Conservation (phyloP, 2,888 invertebrate genomes). For the Mythimna ferrago region DNA sequence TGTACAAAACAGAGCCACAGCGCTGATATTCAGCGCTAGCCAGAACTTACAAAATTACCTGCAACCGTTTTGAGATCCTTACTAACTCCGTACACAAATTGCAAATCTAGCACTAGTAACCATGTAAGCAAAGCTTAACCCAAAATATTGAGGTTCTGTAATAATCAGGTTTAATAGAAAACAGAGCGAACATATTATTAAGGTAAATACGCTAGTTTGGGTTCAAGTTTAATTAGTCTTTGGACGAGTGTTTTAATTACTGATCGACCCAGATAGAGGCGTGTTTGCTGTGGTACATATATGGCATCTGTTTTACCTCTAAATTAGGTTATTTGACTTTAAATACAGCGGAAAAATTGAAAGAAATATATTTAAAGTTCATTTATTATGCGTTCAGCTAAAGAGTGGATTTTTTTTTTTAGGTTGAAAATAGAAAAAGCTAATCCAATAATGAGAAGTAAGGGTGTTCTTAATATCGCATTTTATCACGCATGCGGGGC, state of each 20-base stretch:
- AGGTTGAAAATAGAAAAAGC: too few relatives aligned
- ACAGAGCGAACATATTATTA: not conserved
- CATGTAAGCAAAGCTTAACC: constrained; percentile 8
- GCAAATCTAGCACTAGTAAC: constrained; percentile 8
- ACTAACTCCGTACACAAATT: constrained; percentile 6
- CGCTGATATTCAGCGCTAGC: too few relatives aligned
- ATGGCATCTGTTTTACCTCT: not conserved
- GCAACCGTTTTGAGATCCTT: not conserved
- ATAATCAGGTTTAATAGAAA: constrained; percentile 29
- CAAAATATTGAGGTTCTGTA: not conserved
- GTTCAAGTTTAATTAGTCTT: constrained; percentile 5
- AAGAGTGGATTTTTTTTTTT: too few relatives aligned
- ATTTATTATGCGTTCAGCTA: too few relatives aligned
- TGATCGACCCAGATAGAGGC: not conserved
- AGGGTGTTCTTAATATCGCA: too few relatives aligned
- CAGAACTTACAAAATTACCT: not conserved
- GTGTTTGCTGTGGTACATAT: not conserved
- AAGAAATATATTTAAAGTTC: too few relatives aligned
- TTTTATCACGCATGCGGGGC: too few relatives aligned
- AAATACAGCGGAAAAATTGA: too few relatives aligned
- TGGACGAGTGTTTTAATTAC: constrained; percentile 1
- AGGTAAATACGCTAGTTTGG: constrained; percentile 6
- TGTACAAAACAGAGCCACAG: too few relatives aligned
- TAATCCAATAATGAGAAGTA: too few relatives aligned
- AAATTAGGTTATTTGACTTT: not conserved